phyloP scores from a whole-genome alignment of 2,888 invertebrate genomes.

The Piscicola geometra region DNA sequence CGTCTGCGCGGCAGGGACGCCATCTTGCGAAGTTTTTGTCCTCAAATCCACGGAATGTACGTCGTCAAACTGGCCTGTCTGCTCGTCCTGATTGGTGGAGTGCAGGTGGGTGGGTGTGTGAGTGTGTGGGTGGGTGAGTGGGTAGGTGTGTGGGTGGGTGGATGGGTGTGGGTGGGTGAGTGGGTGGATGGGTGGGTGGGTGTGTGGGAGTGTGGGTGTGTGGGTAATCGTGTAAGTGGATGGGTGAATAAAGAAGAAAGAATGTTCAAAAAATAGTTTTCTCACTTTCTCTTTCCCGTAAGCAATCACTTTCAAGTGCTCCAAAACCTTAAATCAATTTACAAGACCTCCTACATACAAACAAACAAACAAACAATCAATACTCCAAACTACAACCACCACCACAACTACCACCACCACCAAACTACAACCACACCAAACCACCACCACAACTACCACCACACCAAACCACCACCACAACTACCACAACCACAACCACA shows the following conservation, averaged over 20 bases:
- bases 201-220: not conserved
- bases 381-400: too few species aligned
- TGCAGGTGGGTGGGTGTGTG: conserved; percentile 48
- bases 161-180: not conserved
- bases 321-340: too few species aligned
- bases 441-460: too few species aligned
- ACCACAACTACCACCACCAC: too few species aligned
- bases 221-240: not conserved
- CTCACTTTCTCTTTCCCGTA: too few species aligned
- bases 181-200: not conserved
- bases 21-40: conserved; percentile 75
- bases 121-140: not conserved
- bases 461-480: not conserved
- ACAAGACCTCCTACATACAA: too few species aligned
- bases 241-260: too few species aligned
- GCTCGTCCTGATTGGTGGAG: conserved; percentile 61
- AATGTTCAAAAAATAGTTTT: too few species aligned
- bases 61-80: conserved; percentile 78
- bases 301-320: too few species aligned
- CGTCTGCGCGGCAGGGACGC: conserved; percentile 71
- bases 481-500: conserved; percentile 41
- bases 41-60: conserved; percentile 81
- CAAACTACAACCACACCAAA: too few species aligned
- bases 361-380: too few species aligned
- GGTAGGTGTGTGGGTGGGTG: not conserved